Conservation (phyloP, 2,113 vertebrate species). For the Sorex araneus region DNA sequence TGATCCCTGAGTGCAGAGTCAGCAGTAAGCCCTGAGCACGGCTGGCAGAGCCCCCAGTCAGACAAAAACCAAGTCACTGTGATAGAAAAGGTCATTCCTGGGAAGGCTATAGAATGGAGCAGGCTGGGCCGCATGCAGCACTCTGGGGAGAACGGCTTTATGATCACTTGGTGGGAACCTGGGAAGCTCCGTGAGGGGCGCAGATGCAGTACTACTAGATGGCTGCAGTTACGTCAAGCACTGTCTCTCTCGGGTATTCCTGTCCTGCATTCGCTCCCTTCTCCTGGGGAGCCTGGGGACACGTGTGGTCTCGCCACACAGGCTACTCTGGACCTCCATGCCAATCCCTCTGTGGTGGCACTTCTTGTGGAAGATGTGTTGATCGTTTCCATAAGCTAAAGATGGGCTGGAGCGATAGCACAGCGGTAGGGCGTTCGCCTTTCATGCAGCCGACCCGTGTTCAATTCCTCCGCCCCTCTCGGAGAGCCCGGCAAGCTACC, state of each 20-base stretch:
- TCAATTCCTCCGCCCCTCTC: too few relatives aligned
- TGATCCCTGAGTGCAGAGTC: too few relatives aligned
- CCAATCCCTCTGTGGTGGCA: not conserved
- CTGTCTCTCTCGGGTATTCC: not conserved
- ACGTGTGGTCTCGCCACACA: not conserved
- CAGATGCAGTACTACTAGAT: not conserved
- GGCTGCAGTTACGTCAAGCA: not conserved
- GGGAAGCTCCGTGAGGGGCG: not conserved
- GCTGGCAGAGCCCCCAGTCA: too few relatives aligned
- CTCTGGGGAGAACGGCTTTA: not conserved
- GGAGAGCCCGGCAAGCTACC: too few relatives aligned
- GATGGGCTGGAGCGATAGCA: too few relatives aligned
- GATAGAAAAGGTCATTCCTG: not conserved
- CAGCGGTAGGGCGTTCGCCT: too few relatives aligned
- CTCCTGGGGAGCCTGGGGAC: not conserved
- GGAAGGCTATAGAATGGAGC: not conserved
- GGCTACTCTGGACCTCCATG: too few relatives aligned
- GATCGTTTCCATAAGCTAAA: not conserved
- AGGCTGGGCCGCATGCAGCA: not conserved
- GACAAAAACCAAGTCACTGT: too few relatives aligned
- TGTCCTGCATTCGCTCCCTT: not conserved
- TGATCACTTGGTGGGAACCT: not conserved
- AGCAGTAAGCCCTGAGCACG: too few relatives aligned
- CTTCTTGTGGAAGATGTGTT: not conserved
- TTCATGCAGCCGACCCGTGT: too few relatives aligned